Base-by-base conservation (phyloP, 2,113 vertebrate species). In the mouse (Mus musculus) region DNA sequence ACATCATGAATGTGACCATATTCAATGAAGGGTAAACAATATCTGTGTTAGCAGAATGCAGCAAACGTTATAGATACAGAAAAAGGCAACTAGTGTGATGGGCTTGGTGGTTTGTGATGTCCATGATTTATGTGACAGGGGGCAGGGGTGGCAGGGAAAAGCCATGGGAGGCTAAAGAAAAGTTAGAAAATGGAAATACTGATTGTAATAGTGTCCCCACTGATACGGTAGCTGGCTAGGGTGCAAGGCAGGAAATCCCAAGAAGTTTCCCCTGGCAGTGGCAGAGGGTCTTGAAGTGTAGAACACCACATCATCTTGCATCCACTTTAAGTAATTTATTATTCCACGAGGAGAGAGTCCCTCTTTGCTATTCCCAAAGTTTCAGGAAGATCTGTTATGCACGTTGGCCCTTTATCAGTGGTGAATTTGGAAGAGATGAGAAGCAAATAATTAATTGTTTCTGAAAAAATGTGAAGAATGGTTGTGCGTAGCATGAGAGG, bases 291-390 rank as follows among this genome's bases (percentile, higher is more conserved):
- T 46, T 1, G 7, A 92, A 92, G 26, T 61, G 22, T 28, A 89
- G 26, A n/a, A 13, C 19, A 61, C 19, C 0, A 4, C 5, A 13
- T n/a, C 3, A 16, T 52, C 69, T 72, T 80, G 59, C 54, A 11
- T 75, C 42, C 13, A n/a, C 0, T 56, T 91, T 89, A 42, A 61
- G 8, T 72, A 72, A 39, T 88, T 88, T 91, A 72, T 82, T 87
- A 87, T 69, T 72, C 65, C 28, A 49, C 0, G 1, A 76, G 20
- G 42, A 46, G 11, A 46, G 30, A 28, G 59, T 54, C 22, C 59
- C 30, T 91, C 30, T 91, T 90, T 78, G 49, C 54, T 87, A 75
- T 77, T 91, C 39, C 49, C 65, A 95, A 54, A 61, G 16, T 56
- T 71, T 92, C 49, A 46, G 52, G 82, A 89, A 65, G 69, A 28